Base-by-base conservation (phyloP, 2,888 invertebrate genomes). In the Desoria tigrina region DNA sequence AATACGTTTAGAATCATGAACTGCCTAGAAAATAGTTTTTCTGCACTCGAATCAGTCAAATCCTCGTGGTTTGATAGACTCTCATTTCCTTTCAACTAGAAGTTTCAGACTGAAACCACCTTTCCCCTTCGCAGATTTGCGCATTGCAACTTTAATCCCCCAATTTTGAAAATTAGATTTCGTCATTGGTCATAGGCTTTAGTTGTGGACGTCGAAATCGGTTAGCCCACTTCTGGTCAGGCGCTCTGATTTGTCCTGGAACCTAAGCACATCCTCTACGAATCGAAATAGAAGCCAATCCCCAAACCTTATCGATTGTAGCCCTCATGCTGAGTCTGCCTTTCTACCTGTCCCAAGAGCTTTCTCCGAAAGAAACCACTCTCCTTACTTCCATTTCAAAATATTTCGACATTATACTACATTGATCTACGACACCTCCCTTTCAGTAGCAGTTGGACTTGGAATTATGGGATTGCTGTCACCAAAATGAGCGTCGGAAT, bases 231-330 rank as follows among this genome's bases (percentile, higher is more conserved):
- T 51, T 51, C 51, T 18, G 21, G 51, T 14, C 14, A 21, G 7
- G 51, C 14, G 51, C 23, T 61, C 59, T 63, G 71, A 71, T 71
- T 71, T 66, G 71, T 58, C 42, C 23, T 24, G 32, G 42, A 24
- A 23, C 42, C 26, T 23, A 37, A 42, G 68, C 45, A 61, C 68
- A 28, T 42, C 71, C 71, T 68, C 57, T 37, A 45, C 28, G 23
- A 54, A 24, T 37, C 53, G n/a, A 24, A 27, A 14, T n/a, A 24
- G 24, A 60, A 55, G 50, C 65, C 65, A 65, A 65, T 65, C 32
- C 32, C 16, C 42, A 21, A 55, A 14, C 24, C 16, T 42, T 21
- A 62, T 62, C n/a, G 56, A 62, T 56, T 39, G 3, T 16, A 4
- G 4, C 9, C 45, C 45, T 6, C 32, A 32, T 11, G 32, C 32